Conservation (phyloP, 2,113 vertebrate genomes). For the Cichladusa arquata region DNA sequence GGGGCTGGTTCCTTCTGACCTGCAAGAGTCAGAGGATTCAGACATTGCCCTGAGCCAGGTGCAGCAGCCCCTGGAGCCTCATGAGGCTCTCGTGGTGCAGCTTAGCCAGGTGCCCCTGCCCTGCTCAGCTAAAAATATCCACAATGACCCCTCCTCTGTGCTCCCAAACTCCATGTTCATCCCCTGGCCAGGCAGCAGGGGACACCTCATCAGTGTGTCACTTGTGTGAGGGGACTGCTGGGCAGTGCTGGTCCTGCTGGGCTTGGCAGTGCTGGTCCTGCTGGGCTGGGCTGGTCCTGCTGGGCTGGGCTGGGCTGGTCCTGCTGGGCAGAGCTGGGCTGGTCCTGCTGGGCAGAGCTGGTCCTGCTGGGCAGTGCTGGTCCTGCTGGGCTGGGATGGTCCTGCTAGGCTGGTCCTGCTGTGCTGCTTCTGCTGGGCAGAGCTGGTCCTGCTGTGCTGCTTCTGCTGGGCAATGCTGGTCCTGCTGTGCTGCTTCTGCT, state of each 20-base stretch:
- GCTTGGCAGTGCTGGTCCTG: too few relatives aligned
- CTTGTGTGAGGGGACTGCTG: neutral
- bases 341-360: too few relatives aligned
- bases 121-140: accelerated
- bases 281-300: too few relatives aligned
- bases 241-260: neutral
- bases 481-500: neutral
- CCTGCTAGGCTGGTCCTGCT: accelerated
- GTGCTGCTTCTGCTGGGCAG: too few relatives aligned
- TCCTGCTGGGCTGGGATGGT: neutral
- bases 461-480: too few relatives aligned
- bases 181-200: too few relatives aligned
- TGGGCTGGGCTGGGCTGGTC: accelerated
- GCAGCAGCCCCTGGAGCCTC: neutral
- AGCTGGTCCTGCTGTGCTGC: too few relatives aligned
- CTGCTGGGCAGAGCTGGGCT: too few relatives aligned
- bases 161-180: neutral
- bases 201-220: neutral
- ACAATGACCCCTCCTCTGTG: too few relatives aligned
- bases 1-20: neutral
- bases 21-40: too few relatives aligned
- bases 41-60: neutral
- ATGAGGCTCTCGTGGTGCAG: neutral
- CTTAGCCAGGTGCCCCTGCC: neutral
- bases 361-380: too few relatives aligned